A percentile compares a stretch with the other conserved stretches of the same genome.
These are phyloP conservation scores for Panagrolaimus sp. DNA, from an alignment of 1,140 invertebrate genomes.

Conservation along the genomic window DNA sequence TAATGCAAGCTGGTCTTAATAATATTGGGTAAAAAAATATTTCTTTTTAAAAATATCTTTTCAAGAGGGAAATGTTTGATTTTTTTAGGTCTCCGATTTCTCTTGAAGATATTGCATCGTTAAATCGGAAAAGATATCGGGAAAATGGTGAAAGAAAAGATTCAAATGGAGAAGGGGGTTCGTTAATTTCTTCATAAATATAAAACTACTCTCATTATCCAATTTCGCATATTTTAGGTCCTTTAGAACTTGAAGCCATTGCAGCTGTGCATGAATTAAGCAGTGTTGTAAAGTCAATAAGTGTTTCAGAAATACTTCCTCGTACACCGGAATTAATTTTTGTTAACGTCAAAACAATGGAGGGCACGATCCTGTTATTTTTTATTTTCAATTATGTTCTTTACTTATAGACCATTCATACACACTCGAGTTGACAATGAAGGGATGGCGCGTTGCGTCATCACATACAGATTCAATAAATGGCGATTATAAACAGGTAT, in stretches of 20 bases:
- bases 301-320: slow-evolving; percentile 55
- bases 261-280: slow-evolving; percentile 54
- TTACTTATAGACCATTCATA: slow-evolving; percentile 47
- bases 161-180: not conserved
- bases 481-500: slow-evolving; percentile 51
- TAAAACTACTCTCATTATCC: too few relatives aligned
- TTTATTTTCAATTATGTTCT: not conserved
- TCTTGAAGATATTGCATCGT: slow-evolving; percentile 52
- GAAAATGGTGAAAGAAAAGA: slow-evolving; percentile 4
- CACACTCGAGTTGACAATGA: slow-evolving; percentile 58
- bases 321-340: slow-evolving; percentile 56
- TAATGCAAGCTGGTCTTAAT: slow-evolving; percentile 19
- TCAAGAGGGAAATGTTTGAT: slow-evolving; percentile 11
- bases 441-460: slow-evolving; percentile 56
- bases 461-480: slow-evolving; percentile 55
- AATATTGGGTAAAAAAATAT: slow-evolving; percentile 8
- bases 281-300: slow-evolving; percentile 41
- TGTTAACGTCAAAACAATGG: slow-evolving; percentile 56
- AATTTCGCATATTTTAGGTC: slow-evolving; percentile 30
- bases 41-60: not conserved
- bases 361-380: slow-evolving; percentile 31
- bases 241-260: slow-evolving; percentile 56
- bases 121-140: slow-evolving; percentile 46
- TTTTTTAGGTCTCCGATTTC: slow-evolving; percentile 48
- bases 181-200: slow-evolving; percentile 23